phyloP scores from a whole-genome alignment of 2,888 invertebrate species.

The Doris montereyensis region DNA sequence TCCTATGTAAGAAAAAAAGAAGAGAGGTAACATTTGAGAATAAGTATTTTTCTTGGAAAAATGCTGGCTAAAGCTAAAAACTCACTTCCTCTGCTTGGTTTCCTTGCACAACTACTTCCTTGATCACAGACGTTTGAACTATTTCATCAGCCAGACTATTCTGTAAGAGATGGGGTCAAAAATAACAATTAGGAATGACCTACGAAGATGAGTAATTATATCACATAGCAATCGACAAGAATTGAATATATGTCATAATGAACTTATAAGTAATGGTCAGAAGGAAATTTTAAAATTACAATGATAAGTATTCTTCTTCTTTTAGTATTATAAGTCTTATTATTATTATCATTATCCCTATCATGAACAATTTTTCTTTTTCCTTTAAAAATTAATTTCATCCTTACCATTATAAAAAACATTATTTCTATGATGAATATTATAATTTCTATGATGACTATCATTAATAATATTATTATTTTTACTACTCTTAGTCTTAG shows the following conservation, averaged over 20 bases:
- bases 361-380: too few species aligned
- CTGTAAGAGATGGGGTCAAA: conserved; percentile 48
- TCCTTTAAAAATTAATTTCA: neutral
- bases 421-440: neutral
- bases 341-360: too few species aligned
- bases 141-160: conserved; percentile 67
- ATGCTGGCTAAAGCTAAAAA: conserved; percentile 26
- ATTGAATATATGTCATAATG: too few species aligned
- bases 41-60: neutral
- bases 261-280: too few species aligned
- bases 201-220: too few species aligned
- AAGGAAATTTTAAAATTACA: too few species aligned
- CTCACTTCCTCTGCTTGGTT: conserved; percentile 58
- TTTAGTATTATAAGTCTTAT: too few species aligned
- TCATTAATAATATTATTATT: neutral
- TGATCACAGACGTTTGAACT: conserved; percentile 67
- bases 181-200: too few species aligned
- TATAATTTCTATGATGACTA: neutral
- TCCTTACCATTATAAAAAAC: neutral
- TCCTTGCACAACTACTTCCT: conserved; percentile 64
- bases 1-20: too few species aligned
- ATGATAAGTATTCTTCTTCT: too few species aligned
- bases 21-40: neutral
- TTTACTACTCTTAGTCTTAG: too few species aligned
- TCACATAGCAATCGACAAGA: too few species aligned